phyloP scores from a whole-genome alignment of 2,888 invertebrate genomes.

The Ectemnius continuus region DNA sequence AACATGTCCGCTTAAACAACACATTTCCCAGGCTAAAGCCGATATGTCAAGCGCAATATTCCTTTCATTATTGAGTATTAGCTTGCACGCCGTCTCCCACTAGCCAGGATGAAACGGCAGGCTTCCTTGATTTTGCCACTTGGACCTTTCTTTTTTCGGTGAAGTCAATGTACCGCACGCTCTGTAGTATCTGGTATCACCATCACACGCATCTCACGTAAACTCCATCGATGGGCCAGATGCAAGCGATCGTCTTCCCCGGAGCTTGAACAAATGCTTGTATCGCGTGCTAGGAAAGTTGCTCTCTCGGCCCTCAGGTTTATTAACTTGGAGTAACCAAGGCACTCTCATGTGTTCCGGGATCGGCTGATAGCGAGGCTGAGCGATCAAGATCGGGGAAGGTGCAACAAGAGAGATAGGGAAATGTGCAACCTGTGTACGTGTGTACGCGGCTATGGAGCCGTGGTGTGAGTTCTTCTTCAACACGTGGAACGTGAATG shows the following conservation, averaged over 20 bases:
- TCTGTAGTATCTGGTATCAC: too few species aligned
- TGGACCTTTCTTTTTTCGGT: too few species aligned
- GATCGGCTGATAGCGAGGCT: not conserved
- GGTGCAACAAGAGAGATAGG: constrained; percentile 26
- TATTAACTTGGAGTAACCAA: constrained; percentile 41
- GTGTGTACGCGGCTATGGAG: constrained; percentile 44
- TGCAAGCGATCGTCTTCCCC: too few species aligned
- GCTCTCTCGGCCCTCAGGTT: too few species aligned
- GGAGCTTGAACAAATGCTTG: constrained; percentile 29
- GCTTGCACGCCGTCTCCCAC: not conserved
- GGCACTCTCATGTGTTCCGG: constrained; percentile 66
- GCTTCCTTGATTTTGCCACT: too few species aligned
- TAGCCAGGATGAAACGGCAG: too few species aligned
- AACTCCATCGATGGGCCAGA: too few species aligned
- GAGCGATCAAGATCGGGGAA: constrained; percentile 4
- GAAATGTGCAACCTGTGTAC: constrained; percentile 17
- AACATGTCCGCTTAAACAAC: constrained; percentile 25
- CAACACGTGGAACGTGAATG: constrained; percentile 61
- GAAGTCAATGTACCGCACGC: too few species aligned
- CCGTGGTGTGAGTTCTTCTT: constrained; percentile 56
- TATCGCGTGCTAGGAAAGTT: constrained; percentile 16
- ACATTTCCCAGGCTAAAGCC: constrained; percentile 18
- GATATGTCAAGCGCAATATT: constrained; percentile 3
- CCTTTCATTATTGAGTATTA: not conserved
- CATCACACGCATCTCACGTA: too few species aligned